These are phyloP conservation scores for Elegia similella DNA, from an alignment of 2,888 invertebrate species.

Conservation along the genomic window DNA sequence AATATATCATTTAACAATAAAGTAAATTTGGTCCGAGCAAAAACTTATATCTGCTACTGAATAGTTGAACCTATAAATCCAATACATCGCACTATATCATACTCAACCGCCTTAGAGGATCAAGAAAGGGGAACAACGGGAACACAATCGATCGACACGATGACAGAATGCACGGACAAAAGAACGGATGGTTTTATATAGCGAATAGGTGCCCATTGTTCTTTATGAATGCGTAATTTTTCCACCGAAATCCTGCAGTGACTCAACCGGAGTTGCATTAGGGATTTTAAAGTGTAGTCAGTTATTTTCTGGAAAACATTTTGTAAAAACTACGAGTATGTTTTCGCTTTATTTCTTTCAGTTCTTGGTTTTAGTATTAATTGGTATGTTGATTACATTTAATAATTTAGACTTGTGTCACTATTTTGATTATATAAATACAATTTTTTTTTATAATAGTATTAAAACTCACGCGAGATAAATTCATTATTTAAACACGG, in stretches of 20 bases:
- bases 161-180: constrained; percentile 31
- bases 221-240: constrained; percentile 29
- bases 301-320: background rate
- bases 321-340: background rate
- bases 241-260: constrained; percentile 14
- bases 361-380: background rate
- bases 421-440: too few species aligned
- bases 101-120: constrained; percentile 11
- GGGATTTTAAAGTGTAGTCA: background rate
- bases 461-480: too few species aligned
- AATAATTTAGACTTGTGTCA: too few species aligned
- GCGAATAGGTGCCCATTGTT: constrained; percentile 29
- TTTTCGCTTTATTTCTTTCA: background rate
- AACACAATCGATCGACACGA: constrained; percentile 30
- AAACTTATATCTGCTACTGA: too few species aligned
- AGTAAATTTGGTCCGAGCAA: too few species aligned
- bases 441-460: too few species aligned
- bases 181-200: constrained; percentile 17
- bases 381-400: background rate
- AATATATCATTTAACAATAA: too few species aligned
- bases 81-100: too few species aligned
- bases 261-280: constrained; percentile 7
- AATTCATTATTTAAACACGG: too few species aligned
- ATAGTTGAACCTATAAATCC: too few species aligned
- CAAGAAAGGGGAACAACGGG: background rate